Evolutionary conservation across 2,888 invertebrate species (phyloP), one percentile per base, ranked within the genome.

Genomic region (Elaeidobius kamerunicus): DNA sequence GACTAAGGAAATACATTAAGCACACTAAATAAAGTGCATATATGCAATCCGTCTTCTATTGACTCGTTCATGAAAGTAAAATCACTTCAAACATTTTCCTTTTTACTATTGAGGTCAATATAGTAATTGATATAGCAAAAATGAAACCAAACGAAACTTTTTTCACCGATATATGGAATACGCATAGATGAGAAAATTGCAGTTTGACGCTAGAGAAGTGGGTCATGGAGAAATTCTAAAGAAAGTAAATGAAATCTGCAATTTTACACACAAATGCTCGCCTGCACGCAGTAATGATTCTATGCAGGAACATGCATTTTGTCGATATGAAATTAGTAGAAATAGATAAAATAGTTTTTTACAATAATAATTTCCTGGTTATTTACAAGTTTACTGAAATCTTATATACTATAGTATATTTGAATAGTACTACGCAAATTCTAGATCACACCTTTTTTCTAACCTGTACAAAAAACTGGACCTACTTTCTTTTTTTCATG

Each of bases 231-330:
- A 54, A 54, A 54, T 54, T 54, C 40, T 34, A 28, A 54, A 54
- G 54, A 54, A 54, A 54, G 54, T 54, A 54, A 54, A 54, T 54
- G 54, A 54, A 54, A 54, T 54, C 54, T 45, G 35, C 49, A 49
- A 54, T 54, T 54, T 54, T 54, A 54, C 49, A 53, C 53, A 53
- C 44, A 53, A 53, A 48, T 46, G 53, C 40, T 30, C 45, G 30
- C 20, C 34, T 32, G 47, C 47, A 35, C 46, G 45, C 52, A 42
- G 46, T 40, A 45, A 52, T 45, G 32, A 40, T 17, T 39, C 39
- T 16, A 40, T 51, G 51, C 51, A 40, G 27, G 44, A 38, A 51
- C 51, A 39, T 51, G 51, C 51, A 51, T 39, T 44, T 51, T 27
- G n/a, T n/a, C n/a, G n/a, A n/a, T n/a, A n/a, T n/a, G n/a, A n/a